Evolutionary conservation across 2,797 vertebrate species (phyloP), one percentile per base, ranked within the genome.

Genomic region (Setipinna tenuifilis): DNA sequence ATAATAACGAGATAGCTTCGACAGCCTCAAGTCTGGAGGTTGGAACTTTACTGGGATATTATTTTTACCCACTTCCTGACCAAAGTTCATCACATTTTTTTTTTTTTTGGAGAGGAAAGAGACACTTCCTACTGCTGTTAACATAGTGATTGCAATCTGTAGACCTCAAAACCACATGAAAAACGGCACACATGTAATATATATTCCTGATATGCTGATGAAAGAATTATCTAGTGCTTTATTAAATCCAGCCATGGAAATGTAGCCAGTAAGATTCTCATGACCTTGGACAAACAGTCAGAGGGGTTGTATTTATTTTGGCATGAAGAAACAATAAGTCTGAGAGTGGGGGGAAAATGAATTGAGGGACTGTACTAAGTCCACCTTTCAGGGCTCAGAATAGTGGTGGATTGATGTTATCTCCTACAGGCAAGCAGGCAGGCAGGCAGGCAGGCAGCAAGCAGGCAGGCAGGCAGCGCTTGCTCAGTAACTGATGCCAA

Each of bases 321-420:
- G 90, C 89, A 59, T 84, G 83, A 75, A 83, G 85, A 88, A 90
- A 71, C 61, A 68, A 82, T 82, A 62, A 82, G 44, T 85, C 44
- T 82, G 71, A 83, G 81, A 80, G 71, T 80, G 90, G 81, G 91
- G 94, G 92, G 46, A 10, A 94, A 94, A 94, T 94, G 83, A 93
- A 92, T 92, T 85, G 25, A 78, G 90, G 91, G 89, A 91, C 58
- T 23, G 28, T 28, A 31, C 86, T 92, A 84, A 75, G 84, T 85
- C 80, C 81, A 41, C 31, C 50, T 71, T 89, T 91, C 90, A 89
- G 90, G 90, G 88, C 87, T 58, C 84, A 87, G 85, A 46, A 44
- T 65, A 82, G 59, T 84, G 85, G 82, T 87, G 28, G 88, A 84
- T 65, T 83, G 54, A 89, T 83, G 61, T 82, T 82, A 86, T 88